Evolutionary conservation across 2,113 vertebrate species (phyloP).

Genomic region (Ictalurus punctatus): DNA sequence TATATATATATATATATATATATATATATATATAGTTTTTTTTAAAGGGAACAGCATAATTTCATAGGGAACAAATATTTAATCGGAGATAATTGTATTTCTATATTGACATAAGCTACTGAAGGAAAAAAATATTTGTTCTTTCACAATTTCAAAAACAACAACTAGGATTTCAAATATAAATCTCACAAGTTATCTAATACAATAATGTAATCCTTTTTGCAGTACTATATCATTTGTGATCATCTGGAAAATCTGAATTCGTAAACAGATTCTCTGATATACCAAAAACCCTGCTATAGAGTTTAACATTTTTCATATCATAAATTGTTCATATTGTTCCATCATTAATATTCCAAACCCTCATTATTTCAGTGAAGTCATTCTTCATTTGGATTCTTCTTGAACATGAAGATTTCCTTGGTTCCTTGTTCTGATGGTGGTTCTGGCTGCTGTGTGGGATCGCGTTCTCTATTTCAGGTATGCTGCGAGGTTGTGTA

Average conservation of each 20-base stretch:
- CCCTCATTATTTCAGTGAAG: not conserved
- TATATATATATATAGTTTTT: no score
- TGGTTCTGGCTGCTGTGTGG: conserved; percentile 4
- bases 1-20: no score
- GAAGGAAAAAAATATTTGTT: not conserved
- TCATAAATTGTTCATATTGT: not conserved
- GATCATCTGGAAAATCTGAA: not conserved
- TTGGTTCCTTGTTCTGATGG: not conserved
- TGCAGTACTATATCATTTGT: not conserved
- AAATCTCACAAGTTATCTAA: not conserved
- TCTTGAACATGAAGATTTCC: not conserved
- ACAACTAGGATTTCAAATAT: not conserved
- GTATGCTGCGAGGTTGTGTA: conserved; percentile 34
- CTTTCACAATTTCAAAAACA: not conserved
- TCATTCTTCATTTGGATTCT: not conserved
- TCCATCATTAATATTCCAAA: not conserved
- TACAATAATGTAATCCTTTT: not conserved
- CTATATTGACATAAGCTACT: not conserved
- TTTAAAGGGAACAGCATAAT: not conserved
- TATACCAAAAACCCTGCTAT: not conserved
- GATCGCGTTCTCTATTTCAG: conserved; percentile 28
- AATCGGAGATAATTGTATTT: not conserved
- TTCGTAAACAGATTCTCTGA: not conserved
- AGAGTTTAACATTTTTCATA: not conserved
- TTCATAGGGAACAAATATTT: not conserved